Evolutionary conservation across 2,888 invertebrate genomes (phyloP), one percentile per base, ranked within the genome.

Genomic region (Drosophila borealis): DNA sequence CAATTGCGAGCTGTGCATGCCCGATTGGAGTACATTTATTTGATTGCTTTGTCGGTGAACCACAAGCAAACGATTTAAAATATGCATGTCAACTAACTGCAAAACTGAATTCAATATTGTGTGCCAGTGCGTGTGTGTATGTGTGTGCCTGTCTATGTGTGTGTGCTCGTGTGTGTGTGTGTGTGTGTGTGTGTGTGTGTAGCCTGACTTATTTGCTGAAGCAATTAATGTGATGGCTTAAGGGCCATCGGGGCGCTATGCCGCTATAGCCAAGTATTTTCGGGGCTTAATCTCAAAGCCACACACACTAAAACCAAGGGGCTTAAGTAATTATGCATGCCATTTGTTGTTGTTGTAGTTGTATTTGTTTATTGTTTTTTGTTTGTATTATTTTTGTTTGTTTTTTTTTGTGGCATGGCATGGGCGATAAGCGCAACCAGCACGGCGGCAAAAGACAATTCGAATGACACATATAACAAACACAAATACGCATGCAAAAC

Each of bases 321-420:
- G 74, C 81, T 83, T 68, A 74, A 69, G 84, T 83, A 83, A 86
- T 86, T 86, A 86, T 83, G 78, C 81, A 74, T 81, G 63, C 50
- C 81, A 74, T 70, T 72, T 78, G 67, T 39, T 64, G 59, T 48
- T 55, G 34, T 46, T 49, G 56, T 62, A 56, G 46, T 50, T 63
- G 48, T 41, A 70, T 57, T 29, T 37, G 36, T 54, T 56, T 74
- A 63, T 63, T 66, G 74, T 21, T 49, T 48, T 48, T 48, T 39
- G 46, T 56, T 50, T 46, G 51, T 42, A 11, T 48, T 36, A 5
- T 45, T 11, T n/a, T 17, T 36, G 9, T 48, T 41, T 34, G 14
- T 29, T 25, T 39, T 57, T 44, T 48, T 57, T 46, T 62, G 25
- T 63, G 51, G 45, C 63, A 63, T 53, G 63, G 67, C 53, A 57